phyloP scores from a whole-genome alignment of 2,888 invertebrate species.

The Euproctis similis region DNA sequence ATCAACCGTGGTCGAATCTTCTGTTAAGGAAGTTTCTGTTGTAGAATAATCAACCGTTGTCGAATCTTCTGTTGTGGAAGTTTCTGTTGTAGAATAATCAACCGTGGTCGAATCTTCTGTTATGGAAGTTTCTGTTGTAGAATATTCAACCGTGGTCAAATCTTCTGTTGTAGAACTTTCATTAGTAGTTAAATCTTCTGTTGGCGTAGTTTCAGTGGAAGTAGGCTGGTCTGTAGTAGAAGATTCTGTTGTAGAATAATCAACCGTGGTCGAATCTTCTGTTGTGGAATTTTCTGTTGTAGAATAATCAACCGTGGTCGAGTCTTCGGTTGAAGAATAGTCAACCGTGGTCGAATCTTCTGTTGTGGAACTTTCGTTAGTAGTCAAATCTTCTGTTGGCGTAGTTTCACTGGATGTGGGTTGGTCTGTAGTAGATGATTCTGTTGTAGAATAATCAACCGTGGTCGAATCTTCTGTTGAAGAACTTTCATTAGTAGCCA shows the following conservation, averaged over 20 bases:
- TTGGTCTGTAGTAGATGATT: background rate
- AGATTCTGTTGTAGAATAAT: background rate
- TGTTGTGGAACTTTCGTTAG: background rate
- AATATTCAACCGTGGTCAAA: background rate
- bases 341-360: background rate
- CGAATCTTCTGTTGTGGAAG: background rate
- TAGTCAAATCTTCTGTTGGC: background rate
- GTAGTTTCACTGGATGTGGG: background rate
- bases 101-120: conserved; percentile 1
- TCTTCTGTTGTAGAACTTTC: background rate
- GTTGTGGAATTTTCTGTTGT: background rate
- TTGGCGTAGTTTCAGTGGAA: conserved; percentile 1
- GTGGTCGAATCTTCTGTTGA: background rate
- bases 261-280: background rate
- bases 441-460: too few species aligned
- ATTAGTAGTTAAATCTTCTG: background rate
- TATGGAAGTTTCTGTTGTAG: conserved; percentile 4
- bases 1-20: background rate
- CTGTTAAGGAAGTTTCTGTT: background rate
- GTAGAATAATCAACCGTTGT: background rate
- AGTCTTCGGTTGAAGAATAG: background rate
- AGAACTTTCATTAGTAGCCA: background rate
- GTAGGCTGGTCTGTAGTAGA: conserved; percentile 1
- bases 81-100: conserved; percentile 2
- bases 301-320: background rate